These are phyloP conservation scores for Oryzias woworae DNA, from an alignment of 2,113 vertebrate species.

Conservation along the genomic window DNA sequence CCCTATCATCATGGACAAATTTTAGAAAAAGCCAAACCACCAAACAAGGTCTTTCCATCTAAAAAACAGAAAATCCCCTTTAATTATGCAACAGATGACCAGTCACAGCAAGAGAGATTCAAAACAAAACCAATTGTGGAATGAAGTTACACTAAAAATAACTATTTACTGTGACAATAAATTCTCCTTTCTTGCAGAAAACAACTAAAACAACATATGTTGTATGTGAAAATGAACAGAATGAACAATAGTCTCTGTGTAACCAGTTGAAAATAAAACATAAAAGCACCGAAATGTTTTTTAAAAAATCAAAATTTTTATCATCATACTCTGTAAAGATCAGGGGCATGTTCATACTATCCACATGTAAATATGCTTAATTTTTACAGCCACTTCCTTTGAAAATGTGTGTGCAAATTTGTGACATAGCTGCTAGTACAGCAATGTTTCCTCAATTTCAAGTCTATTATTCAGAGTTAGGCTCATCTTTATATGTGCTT, in stretches of 20 bases:
- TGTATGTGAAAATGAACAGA: too few species aligned
- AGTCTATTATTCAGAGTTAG: conserved; percentile 16
- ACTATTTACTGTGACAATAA: conserved; percentile 36
- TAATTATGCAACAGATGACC: conserved; percentile 66
- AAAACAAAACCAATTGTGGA: conserved; percentile 31
- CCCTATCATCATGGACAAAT: conserved; percentile 59
- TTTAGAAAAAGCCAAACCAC: conserved; percentile 51
- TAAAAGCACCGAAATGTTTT: conserved; percentile 6
- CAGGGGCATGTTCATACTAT: conserved; percentile 23
- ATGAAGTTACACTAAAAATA: conserved; percentile 40
- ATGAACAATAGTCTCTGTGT: too few species aligned
- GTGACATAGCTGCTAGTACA: conserved; percentile 19
- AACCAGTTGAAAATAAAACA: background rate
- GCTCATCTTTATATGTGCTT: background rate
- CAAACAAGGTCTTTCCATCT: conserved; percentile 49
- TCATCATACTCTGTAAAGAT: conserved; percentile 22
- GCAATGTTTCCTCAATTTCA: conserved; percentile 34
- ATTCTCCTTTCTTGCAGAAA: conserved; percentile 15
- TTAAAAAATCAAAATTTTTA: conserved; percentile 21
- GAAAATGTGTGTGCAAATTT: conserved; percentile 17
- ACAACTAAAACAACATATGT: too few species aligned
- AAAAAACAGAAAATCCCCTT: conserved; percentile 47
- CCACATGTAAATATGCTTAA: conserved; percentile 38
- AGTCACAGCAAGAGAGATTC: conserved; percentile 24
- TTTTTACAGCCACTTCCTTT: conserved; percentile 40